These are phyloP conservation scores for Labeo calbasu DNA, from an alignment of 2,797 vertebrate genomes.

Conservation along the genomic window DNA sequence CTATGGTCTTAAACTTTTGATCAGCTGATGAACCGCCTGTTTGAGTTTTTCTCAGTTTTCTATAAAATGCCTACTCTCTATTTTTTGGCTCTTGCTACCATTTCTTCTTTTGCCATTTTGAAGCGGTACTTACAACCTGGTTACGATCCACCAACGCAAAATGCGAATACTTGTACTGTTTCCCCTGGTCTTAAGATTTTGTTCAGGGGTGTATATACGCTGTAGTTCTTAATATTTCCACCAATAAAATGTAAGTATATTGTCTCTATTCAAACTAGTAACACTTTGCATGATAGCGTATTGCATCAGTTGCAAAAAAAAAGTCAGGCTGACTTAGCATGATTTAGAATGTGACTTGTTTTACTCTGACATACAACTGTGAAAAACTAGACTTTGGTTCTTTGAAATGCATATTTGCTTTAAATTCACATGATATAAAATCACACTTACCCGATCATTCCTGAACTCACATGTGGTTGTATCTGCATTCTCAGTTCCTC, in stretches of 20 bases:
- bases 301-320: not conserved
- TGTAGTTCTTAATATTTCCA: not conserved
- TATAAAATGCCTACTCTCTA: no score
- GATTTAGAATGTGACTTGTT: not conserved
- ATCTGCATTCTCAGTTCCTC: constrained; percentile 59
- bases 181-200: no score
- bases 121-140: no score
- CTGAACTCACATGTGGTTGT: constrained; percentile 69
- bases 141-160: no score
- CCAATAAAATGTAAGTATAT: not conserved
- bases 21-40: no score
- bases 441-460: constrained; percentile 73
- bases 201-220: not conserved
- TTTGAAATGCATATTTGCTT: not conserved
- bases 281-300: not conserved
- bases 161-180: no score
- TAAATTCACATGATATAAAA: not conserved
- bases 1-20: no score
- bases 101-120: no score
- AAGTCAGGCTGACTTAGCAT: not conserved
- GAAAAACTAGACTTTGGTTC: not conserved
- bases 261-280: not conserved
- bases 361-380: not conserved
- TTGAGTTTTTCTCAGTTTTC: no score
- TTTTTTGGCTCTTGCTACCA: no score